A percentile compares a stretch with the other conserved stretches of the same genome.
Evolutionary conservation across 2,888 invertebrate genomes (phyloP).

Genomic region (Caprella mutica): DNA sequence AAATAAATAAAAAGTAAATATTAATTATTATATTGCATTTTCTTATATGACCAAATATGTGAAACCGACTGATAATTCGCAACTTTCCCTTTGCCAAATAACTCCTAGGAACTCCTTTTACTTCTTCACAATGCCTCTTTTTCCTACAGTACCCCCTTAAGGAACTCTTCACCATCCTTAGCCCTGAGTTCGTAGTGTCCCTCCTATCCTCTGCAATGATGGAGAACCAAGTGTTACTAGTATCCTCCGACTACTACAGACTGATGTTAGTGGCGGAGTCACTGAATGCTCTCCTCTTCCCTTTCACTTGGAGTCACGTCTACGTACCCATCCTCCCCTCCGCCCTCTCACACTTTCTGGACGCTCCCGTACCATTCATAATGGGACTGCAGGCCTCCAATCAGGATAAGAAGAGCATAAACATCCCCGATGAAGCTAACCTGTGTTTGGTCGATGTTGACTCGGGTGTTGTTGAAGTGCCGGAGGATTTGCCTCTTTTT

Average conservation of each 20-base stretch:
- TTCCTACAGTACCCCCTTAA: constrained; percentile 60
- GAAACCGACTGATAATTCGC: no score
- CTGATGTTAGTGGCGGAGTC: constrained; percentile 95
- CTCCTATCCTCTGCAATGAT: constrained; percentile 87
- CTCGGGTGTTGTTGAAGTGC: constrained; percentile 77
- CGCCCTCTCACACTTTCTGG: constrained; percentile 86
- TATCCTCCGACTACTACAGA: constrained; percentile 86
- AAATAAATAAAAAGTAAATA: no score
- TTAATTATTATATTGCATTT: no score
- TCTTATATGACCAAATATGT: no score
- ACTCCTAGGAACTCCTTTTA: background rate
- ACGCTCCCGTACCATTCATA: constrained; percentile 97
- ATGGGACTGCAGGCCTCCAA: constrained; percentile 63
- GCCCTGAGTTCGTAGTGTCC: constrained; percentile 82
- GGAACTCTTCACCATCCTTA: constrained; percentile 74
- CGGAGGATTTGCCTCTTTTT: constrained; percentile 87
- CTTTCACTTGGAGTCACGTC: constrained; percentile 96
- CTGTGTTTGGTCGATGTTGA: constrained; percentile 94
- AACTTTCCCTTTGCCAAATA: no score
- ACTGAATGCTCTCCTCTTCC: constrained; percentile 75
- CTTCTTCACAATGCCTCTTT: background rate
- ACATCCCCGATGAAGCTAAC: constrained; percentile 49
- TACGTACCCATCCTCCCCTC: constrained; percentile 97
- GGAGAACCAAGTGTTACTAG: constrained; percentile 90
- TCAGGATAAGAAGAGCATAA: constrained; percentile 28